Base-by-base conservation (phyloP, 2,113 vertebrate genomes). In the Lagopus muta region DNA sequence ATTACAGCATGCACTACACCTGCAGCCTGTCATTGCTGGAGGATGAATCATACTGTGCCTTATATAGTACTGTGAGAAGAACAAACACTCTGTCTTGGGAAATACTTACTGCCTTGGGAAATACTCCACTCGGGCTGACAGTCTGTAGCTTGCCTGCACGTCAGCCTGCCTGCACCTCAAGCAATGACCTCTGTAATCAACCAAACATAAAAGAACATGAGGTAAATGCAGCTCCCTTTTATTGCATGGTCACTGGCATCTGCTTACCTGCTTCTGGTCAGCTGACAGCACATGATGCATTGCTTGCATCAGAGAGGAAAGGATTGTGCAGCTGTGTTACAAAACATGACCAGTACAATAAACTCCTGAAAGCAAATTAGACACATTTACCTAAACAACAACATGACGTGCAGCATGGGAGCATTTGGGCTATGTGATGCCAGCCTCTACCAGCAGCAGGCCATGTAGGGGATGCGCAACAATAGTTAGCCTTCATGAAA, bases 391-490 rank as follows among this genome's bases (percentile, higher is more conserved):
- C 65, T 55, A 0, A 73, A 32, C 42, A 71, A 2, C n/a, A 40
- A 74, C 1, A 4, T 1, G 9, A 4, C 25, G 0, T 32, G 20
- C 10, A 40, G 36, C 21, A 24, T 1, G 10, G 27, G 3, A 40
- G 8, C 14, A 21, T 10, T 19, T 34, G 21, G 57, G 22, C 47
- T 36, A 13, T 48, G 16, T 21, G 6, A 73, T 30, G 27, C 38
- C n/a, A 9, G 19, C 28, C 36, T 52, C 30, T 61, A 74, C 12
- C 8, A 12, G 8, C 32, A 7, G 38, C 77, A 16, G 11, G 62
- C 62, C 10, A 5, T 16, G n/a, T 0, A 34, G 0, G 2, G 8
- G 10, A 83, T 86, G 18, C 21, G 18, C 48, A 85, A 10, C 7
- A 45, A n/a, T 2, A 52, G 36, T 11, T 18, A 1, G 4, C 32